These are phyloP conservation scores for Moxostoma hubbsi DNA, from an alignment of 2,797 vertebrate species.

Conservation along the genomic window DNA sequence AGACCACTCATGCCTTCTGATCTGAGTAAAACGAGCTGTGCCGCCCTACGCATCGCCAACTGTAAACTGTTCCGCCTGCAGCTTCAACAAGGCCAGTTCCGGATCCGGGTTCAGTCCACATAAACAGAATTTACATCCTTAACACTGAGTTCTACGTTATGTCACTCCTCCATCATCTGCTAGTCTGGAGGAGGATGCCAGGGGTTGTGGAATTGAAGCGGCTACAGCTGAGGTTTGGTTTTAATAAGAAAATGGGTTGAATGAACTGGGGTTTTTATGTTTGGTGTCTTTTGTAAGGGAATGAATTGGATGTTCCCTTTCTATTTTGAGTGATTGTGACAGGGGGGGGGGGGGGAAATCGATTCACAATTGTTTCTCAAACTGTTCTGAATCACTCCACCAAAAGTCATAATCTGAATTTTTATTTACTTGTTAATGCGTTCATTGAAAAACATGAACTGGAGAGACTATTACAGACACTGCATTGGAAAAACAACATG, in stretches of 20 bases:
- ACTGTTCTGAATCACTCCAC: too few species aligned
- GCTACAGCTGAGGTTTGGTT: slow-evolving; percentile 12
- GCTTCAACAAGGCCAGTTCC: slow-evolving; percentile 91
- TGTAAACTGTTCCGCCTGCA: slow-evolving; percentile 96
- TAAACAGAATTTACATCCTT: slow-evolving; percentile 53
- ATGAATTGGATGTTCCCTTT: slow-evolving; percentile 22
- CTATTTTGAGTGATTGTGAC: slow-evolving; percentile 23
- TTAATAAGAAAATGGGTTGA: neutral
- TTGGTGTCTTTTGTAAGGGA: slow-evolving; percentile 21
- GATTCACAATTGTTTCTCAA: too few species aligned
- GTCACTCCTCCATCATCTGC: slow-evolving; percentile 30
- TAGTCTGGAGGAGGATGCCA: slow-evolving; percentile 12
- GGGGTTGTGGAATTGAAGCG: slow-evolving; percentile 8
- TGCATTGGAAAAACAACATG: too few species aligned
- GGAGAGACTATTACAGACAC: too few species aligned
- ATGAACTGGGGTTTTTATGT: slow-evolving; percentile 26
- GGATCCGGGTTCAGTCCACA: slow-evolving; percentile 83
- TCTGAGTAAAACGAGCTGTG: slow-evolving; percentile 90
- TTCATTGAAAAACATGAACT: too few species aligned
- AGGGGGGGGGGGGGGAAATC: too few species aligned
- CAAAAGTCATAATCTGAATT: too few species aligned
- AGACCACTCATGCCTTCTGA: slow-evolving; percentile 87
- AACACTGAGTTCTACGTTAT: neutral
- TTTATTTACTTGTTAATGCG: too few species aligned
- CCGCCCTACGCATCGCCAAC: slow-evolving; percentile 92